phyloP scores from a whole-genome alignment of 2,113 vertebrate genomes.

The Campylomormyrus numenius region DNA sequence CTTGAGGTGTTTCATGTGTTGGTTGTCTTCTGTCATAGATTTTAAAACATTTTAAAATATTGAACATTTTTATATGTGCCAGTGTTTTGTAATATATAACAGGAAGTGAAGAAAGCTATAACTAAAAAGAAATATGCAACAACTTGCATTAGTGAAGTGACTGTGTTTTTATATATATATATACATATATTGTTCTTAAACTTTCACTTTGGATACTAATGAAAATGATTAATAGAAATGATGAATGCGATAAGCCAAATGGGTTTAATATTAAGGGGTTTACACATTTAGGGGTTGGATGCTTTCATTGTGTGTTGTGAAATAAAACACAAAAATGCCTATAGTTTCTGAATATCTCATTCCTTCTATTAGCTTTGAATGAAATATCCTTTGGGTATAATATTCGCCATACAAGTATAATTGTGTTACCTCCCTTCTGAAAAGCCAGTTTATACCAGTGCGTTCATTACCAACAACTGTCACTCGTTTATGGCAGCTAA shows the following conservation, averaged over 20 bases:
- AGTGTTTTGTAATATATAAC: background rate
- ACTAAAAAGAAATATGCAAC: background rate
- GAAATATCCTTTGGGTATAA: background rate
- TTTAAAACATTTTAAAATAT: background rate
- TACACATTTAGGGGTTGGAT: background rate
- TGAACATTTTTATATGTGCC: background rate
- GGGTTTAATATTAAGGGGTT: background rate
- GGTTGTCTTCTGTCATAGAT: background rate
- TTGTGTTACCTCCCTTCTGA: background rate
- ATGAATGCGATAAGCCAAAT: background rate
- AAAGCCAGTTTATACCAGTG: background rate
- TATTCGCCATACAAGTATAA: background rate
- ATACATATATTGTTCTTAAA: background rate
- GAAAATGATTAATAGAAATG: background rate
- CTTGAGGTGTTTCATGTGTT: background rate
- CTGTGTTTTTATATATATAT: background rate
- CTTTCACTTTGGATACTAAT: background rate
- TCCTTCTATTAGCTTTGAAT: background rate
- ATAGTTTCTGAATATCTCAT: background rate
- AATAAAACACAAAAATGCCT: background rate
- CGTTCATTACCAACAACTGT: background rate
- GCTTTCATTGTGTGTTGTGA: background rate
- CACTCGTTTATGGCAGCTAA: background rate
- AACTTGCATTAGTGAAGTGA: background rate
- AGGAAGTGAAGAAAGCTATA: background rate